A percentile compares a stretch with the other conserved stretches of the same genome.
Conservation (phyloP, 2,797 vertebrate species). For the Nannoperca obscura region DNA sequence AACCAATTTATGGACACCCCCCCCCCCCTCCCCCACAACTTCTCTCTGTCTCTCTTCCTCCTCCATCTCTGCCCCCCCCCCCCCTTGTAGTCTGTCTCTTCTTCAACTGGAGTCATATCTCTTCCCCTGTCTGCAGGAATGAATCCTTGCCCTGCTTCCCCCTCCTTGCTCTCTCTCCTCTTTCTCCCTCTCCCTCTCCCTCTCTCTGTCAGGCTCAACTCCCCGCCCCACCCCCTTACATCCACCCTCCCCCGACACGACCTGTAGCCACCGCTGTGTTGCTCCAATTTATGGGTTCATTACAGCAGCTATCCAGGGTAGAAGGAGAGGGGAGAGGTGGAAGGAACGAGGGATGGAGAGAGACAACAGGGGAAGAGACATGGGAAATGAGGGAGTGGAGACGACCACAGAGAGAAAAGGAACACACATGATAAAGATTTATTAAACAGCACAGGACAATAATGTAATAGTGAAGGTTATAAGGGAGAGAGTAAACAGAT, state of each 20-base stretch:
- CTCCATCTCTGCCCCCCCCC: slow-evolving; percentile 50
- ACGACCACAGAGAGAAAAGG: slow-evolving; percentile 10
- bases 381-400: slow-evolving; percentile 60
- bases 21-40: slow-evolving; percentile 32
- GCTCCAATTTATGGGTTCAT: slow-evolving; percentile 89
- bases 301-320: slow-evolving; percentile 81
- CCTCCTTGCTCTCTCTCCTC: slow-evolving; percentile 32
- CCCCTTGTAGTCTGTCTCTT: slow-evolving; percentile 67
- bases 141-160: slow-evolving; percentile 50
- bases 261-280: slow-evolving; percentile 86
- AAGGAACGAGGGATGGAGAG: slow-evolving; percentile 55
- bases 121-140: slow-evolving; percentile 74
- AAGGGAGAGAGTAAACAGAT: slow-evolving; percentile 29
- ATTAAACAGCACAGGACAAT: slow-evolving; percentile 66
- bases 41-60: slow-evolving; percentile 41
- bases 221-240: slow-evolving; percentile 24
- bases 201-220: slow-evolving; percentile 48
- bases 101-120: slow-evolving; percentile 76
- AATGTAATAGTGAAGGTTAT: slow-evolving; percentile 57
- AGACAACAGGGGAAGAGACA: slow-evolving; percentile 57
- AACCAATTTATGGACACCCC: slow-evolving; percentile 78
- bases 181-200: slow-evolving; percentile 36
- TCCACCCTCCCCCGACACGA: slow-evolving; percentile 77
- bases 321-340: slow-evolving; percentile 53
- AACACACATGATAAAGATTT: slow-evolving; percentile 65